These are phyloP conservation scores for Lophius piscatorius DNA, from an alignment of 2,113 vertebrate genomes.

Conservation along the genomic window DNA sequence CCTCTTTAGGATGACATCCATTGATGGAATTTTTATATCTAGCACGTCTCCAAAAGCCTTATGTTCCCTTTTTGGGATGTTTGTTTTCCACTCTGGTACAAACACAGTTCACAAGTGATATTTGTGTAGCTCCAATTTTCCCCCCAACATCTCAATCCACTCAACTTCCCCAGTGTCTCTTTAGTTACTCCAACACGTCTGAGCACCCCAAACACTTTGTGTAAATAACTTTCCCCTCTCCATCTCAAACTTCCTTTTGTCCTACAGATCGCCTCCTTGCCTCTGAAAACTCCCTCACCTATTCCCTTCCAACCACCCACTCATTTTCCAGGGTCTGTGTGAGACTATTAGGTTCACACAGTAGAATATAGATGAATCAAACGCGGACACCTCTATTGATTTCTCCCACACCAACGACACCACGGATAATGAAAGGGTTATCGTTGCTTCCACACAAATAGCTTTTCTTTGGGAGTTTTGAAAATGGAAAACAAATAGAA, in stretches of 20 bases:
- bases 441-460: slow-evolving; percentile 52
- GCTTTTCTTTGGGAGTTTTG: slow-evolving; percentile 55
- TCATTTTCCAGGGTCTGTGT: slow-evolving; percentile 46
- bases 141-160: slow-evolving; percentile 4
- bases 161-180: slow-evolving; percentile 7
- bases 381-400: slow-evolving; percentile 73
- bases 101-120: slow-evolving; percentile 17
- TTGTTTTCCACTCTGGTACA: slow-evolving; percentile 35
- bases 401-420: slow-evolving; percentile 65
- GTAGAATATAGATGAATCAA: slow-evolving; percentile 73
- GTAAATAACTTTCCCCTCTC: slow-evolving; percentile 52
- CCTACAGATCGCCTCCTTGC: slow-evolving; percentile 18
- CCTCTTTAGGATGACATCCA: slow-evolving; percentile 48
- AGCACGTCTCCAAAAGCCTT: not conserved
- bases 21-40: slow-evolving; percentile 26
- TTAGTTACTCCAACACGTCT: slow-evolving; percentile 25
- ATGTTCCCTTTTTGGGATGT: slow-evolving; percentile 12
- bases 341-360: slow-evolving; percentile 70
- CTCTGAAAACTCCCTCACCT: slow-evolving; percentile 46
- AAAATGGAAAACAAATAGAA: slow-evolving; percentile 42
- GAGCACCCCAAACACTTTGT: slow-evolving; percentile 15
- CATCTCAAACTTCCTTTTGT: slow-evolving; percentile 36
- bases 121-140: slow-evolving; percentile 17
- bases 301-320: slow-evolving; percentile 60
- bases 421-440: slow-evolving; percentile 72